Base-by-base conservation (phyloP, 2,113 vertebrate genomes). In the Ascaphus truei region DNA sequence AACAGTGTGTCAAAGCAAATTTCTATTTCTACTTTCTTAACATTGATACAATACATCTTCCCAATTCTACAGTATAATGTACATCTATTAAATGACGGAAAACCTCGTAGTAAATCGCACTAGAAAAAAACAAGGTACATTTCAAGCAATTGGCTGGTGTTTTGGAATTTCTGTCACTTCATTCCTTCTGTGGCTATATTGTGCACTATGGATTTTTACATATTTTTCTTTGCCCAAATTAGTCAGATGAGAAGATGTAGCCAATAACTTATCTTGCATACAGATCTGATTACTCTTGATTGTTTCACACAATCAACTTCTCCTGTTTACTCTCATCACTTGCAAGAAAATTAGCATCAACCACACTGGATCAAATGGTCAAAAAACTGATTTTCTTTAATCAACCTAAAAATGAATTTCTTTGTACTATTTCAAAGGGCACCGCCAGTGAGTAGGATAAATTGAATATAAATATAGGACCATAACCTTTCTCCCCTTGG, bases 261-360 rank as follows among this genome's bases (percentile, higher is more conserved):
- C 4, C 5, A 45, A 71, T 36, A 75, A 62, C 71, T 3, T n/a
- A n/a, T 64, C 9, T 62, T 75, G 41, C 51, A 74, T 65, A 79
- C 79, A 66, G 71, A 68, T 61, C 12, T 76, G 22, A 72, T 67
- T 75, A 68, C 20, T 75, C 76, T 64, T 68, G 29, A 12, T 65
- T 48, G 13, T 23, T 74, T 55, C 36, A 66, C 50, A 30, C 62
- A 74, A 63, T 23, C 66, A 39, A 43, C 73, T 68, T 71, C 3
- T 26, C 13, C 45, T 23, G 7, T 73, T 62, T 62, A 50, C 23
- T 50, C 57, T 11, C 10, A 4, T 26, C 34, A 43, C 56, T 41
- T 22, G 7, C 69, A 68, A 56, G 37, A 1, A 30, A 78, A 72
- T 68, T 73, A 72, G 27, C 22, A 75, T 33, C 6, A 41, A 20